Conservation (phyloP, 1,140 invertebrate genomes). For the Charaxes varanes region DNA sequence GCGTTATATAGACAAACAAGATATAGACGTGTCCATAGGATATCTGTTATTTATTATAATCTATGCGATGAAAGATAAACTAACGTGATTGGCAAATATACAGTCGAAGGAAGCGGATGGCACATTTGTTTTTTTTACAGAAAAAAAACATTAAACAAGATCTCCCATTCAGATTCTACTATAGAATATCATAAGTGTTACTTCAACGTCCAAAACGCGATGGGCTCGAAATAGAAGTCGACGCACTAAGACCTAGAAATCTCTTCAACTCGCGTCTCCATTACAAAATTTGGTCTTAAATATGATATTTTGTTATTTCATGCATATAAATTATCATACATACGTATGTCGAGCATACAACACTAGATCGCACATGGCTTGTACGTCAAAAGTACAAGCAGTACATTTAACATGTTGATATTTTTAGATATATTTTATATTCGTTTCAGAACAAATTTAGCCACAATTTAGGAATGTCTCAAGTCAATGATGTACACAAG, state of each 20-base stretch:
- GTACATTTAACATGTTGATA: slow-evolving; percentile 41
- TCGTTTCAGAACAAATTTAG: slow-evolving; percentile 59
- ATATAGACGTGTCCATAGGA: slow-evolving; percentile 37
- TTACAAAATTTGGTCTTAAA: slow-evolving; percentile 56
- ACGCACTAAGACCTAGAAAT: slow-evolving; percentile 13
- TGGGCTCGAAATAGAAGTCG: slow-evolving; percentile 26
- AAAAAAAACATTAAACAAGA: slow-evolving; percentile 50
- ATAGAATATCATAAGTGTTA: slow-evolving; percentile 24
- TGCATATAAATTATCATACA: slow-evolving; percentile 27
- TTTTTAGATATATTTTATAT: slow-evolving; percentile 27
- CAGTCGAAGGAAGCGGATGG: slow-evolving; percentile 62
- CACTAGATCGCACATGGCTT: slow-evolving; percentile 38
- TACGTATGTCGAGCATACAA: slow-evolving; percentile 31
- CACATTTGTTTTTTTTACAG: slow-evolving; percentile 59
- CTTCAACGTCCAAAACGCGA: slow-evolving; percentile 36
- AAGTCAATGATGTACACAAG: too few relatives aligned
- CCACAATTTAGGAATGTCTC: slow-evolving; percentile 42
- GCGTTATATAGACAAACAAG: slow-evolving; percentile 26
- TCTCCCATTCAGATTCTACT: slow-evolving; percentile 40
- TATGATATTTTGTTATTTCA: slow-evolving; percentile 36
- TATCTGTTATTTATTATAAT: slow-evolving; percentile 22
- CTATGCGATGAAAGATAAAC: slow-evolving; percentile 27
- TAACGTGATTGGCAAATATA: slow-evolving; percentile 50
- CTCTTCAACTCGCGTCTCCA: slow-evolving; percentile 17
- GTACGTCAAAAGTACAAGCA: slow-evolving; percentile 55